phyloP scores from a whole-genome alignment of 2,113 vertebrate species.

The Hemichromis elongatus region DNA sequence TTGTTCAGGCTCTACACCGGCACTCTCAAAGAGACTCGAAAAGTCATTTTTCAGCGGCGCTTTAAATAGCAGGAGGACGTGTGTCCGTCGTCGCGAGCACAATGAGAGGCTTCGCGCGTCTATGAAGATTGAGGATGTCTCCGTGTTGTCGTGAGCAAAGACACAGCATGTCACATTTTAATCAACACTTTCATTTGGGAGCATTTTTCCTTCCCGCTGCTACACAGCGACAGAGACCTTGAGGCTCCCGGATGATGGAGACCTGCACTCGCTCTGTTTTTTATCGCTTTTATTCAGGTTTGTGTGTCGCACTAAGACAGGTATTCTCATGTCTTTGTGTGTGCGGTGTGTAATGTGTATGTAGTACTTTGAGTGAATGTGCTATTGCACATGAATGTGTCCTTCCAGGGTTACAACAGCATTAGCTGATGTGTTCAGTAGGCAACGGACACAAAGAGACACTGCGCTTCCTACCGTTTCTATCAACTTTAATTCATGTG shows the following conservation, averaged over 20 bases:
- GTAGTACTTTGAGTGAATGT: background rate
- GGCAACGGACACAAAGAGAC: background rate
- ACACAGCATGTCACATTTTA: slow-evolving; percentile 66
- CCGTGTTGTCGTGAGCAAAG: slow-evolving; percentile 35
- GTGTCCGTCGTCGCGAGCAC: slow-evolving; percentile 41
- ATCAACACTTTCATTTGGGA: slow-evolving; percentile 68
- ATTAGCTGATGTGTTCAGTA: background rate
- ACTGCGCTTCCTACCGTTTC: background rate
- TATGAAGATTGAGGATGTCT: slow-evolving; percentile 62
- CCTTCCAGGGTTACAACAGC: background rate
- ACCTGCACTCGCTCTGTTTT: slow-evolving; percentile 7
- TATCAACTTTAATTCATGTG: background rate
- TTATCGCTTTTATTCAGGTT: background rate
- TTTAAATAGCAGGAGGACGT: slow-evolving; percentile 33
- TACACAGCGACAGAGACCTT: slow-evolving; percentile 61
- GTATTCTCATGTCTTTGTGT: background rate
- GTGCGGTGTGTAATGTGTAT: background rate
- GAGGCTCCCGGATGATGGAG: slow-evolving; percentile 66
- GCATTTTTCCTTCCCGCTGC: slow-evolving; percentile 56
- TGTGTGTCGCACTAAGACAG: background rate
- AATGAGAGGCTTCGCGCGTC: slow-evolving; percentile 6
- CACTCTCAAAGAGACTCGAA: background rate
- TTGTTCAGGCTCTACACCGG: background rate
- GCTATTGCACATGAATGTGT: background rate
- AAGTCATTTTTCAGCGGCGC: slow-evolving; percentile 30